phyloP scores from a whole-genome alignment of 2,797 vertebrate genomes.

The Oophaga sylvatica region DNA sequence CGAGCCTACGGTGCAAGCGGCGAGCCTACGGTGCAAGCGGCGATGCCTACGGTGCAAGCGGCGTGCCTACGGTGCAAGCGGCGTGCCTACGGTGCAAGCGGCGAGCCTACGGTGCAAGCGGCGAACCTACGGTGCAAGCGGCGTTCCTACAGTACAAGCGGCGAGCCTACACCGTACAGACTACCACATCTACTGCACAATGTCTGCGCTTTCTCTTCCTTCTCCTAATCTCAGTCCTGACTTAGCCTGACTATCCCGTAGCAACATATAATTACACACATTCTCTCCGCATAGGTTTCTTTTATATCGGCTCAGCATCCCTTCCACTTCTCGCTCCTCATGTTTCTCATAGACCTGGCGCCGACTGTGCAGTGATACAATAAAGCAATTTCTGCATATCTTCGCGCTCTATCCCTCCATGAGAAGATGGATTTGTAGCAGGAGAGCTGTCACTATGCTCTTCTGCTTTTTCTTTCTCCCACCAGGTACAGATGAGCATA shows the following conservation, averaged over 20 bases:
- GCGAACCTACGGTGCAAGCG: no score
- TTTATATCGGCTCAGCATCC: constrained; percentile 58
- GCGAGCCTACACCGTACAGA: background rate
- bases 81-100: no score
- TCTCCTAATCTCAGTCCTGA: constrained; percentile 55
- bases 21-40: no score
- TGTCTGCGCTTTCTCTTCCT: constrained; percentile 4
- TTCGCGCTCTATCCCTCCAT: constrained; percentile 57
- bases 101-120: no score
- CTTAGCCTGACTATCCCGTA: constrained; percentile 63
- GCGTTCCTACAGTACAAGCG: no score
- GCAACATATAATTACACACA: constrained; percentile 64
- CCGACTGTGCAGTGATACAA: constrained; percentile 63
- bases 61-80: background rate
- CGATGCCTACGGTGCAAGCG: background rate
- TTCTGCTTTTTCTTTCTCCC: constrained; percentile 59
- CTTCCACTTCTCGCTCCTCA: constrained; percentile 66
- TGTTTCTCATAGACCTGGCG: constrained; percentile 63
- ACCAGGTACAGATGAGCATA: constrained; percentile 56
- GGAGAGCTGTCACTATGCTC: constrained; percentile 57
- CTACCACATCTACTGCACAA: constrained; percentile 18
- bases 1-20: no score
- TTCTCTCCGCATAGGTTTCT: constrained; percentile 61
- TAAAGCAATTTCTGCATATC: constrained; percentile 63
- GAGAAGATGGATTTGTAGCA: constrained; percentile 49